Conservation (phyloP, 1,140 invertebrate species). For the Calycopis cecrops region DNA sequence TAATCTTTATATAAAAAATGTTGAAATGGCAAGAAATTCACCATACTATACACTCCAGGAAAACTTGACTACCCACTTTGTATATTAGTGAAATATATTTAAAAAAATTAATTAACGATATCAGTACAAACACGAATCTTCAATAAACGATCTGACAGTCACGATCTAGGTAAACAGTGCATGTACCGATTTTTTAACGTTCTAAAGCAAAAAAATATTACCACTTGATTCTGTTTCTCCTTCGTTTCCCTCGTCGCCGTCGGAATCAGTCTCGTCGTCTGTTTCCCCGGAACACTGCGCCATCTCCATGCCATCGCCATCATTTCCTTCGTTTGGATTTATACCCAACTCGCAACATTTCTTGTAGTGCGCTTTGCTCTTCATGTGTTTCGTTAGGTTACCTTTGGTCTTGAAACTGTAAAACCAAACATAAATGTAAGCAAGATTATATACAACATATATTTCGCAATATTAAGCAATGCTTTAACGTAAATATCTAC, state of each 20-base stretch:
- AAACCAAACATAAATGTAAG: too few relatives aligned
- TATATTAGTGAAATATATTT: too few relatives aligned
- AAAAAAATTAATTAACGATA: too few relatives aligned
- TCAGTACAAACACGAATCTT: too few relatives aligned
- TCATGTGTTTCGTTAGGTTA: slow-evolving; percentile 99
- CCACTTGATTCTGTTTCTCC: slow-evolving; percentile 80
- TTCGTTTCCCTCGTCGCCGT: slow-evolving; percentile 81
- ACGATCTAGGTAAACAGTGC: too few relatives aligned
- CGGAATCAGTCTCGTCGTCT: slow-evolving; percentile 81
- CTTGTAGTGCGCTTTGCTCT: slow-evolving; percentile 97
- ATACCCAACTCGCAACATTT: slow-evolving; percentile 92
- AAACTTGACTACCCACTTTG: too few relatives aligned
- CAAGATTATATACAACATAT: slow-evolving; percentile 8
- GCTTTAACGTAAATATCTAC: too few relatives aligned
- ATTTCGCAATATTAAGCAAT: not conserved
- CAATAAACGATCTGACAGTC: too few relatives aligned
- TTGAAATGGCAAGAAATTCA: not conserved
- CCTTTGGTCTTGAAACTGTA: slow-evolving; percentile 98
- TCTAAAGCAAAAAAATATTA: slow-evolving; percentile 47
- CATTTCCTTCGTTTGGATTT: slow-evolving; percentile 84
- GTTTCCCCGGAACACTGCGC: slow-evolving; percentile 65
- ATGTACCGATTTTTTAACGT: too few relatives aligned
- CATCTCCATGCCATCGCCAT: slow-evolving; percentile 72
- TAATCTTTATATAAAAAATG: too few relatives aligned
- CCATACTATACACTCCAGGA: too few relatives aligned